These are phyloP conservation scores for Aphidoletes aphidimyza DNA, from an alignment of 2,888 invertebrate species.

Conservation along the genomic window DNA sequence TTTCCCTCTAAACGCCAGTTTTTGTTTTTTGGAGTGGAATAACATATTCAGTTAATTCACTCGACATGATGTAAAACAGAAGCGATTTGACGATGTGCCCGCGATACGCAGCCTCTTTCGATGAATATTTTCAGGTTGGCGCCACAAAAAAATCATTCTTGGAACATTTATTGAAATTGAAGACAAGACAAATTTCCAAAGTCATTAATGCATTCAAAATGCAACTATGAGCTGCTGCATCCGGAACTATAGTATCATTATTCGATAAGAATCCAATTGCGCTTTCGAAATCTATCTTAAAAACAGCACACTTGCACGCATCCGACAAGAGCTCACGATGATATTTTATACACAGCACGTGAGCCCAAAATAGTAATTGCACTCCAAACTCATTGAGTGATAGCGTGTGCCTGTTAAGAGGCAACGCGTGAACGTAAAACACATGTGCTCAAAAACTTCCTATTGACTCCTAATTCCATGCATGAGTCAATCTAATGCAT, in stretches of 20 bases:
- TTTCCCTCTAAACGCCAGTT: neutral
- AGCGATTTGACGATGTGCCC: too few relatives aligned
- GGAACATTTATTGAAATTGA: neutral
- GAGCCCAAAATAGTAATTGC: constrained; percentile 16
- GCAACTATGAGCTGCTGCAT: constrained; percentile 19
- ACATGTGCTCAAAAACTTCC: neutral
- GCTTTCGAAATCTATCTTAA: neutral
- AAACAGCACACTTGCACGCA: neutral
- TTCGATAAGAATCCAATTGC: constrained; percentile 9
- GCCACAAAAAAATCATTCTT: neutral
- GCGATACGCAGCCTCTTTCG: neutral
- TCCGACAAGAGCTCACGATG: neutral
- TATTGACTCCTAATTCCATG: constrained; percentile 12
- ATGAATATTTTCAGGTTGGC: neutral
- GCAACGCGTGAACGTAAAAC: neutral
- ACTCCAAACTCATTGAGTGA: neutral
- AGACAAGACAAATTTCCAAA: neutral
- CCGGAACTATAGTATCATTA: neutral
- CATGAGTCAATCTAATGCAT: neutral
- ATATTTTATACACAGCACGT: constrained; percentile 51
- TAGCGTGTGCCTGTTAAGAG: neutral
- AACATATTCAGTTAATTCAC: neutral
- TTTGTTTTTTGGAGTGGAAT: neutral
- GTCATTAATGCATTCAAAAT: constrained; percentile 4
- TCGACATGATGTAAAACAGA: neutral